phyloP scores from a whole-genome alignment of 1,140 invertebrate genomes.

The Paracyclopina nana region DNA sequence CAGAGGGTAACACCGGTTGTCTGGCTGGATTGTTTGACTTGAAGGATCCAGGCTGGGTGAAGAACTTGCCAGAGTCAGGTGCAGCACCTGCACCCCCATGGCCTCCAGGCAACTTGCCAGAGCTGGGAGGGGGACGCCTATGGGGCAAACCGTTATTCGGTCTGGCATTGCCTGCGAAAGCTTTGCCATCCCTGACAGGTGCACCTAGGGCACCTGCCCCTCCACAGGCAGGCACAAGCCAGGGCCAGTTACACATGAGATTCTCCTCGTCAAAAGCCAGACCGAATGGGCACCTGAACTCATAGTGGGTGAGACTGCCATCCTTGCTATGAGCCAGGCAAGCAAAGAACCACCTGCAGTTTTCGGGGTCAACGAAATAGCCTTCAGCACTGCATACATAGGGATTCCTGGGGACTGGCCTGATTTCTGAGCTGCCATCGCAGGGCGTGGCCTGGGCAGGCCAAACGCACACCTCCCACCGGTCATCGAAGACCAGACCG shows the following conservation, averaged over 20 bases:
- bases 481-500: constrained; percentile 54
- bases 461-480: constrained; percentile 59
- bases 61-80: neutral
- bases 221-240: constrained; percentile 46
- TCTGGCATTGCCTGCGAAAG: too few species aligned
- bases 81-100: neutral
- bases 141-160: too few species aligned
- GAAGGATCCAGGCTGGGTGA: neutral
- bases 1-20: neutral
- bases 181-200: too few species aligned
- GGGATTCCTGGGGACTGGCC: constrained; percentile 39
- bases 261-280: constrained; percentile 51
- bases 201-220: constrained; percentile 23
- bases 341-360: constrained; percentile 67
- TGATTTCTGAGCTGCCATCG: constrained; percentile 36
- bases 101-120: neutral
- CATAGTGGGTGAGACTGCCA: constrained; percentile 43
- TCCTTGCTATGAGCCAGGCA: constrained; percentile 46
- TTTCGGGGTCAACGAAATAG: constrained; percentile 56
- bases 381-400: constrained; percentile 31
- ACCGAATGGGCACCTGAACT: constrained; percentile 61
- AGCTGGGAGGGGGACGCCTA: too few species aligned
- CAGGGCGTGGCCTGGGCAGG: constrained; percentile 45
- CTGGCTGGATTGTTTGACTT: neutral
- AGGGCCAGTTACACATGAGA: constrained; percentile 57